Conservation (phyloP, 1,140 invertebrate species). For the Phocides pigmalion region DNA sequence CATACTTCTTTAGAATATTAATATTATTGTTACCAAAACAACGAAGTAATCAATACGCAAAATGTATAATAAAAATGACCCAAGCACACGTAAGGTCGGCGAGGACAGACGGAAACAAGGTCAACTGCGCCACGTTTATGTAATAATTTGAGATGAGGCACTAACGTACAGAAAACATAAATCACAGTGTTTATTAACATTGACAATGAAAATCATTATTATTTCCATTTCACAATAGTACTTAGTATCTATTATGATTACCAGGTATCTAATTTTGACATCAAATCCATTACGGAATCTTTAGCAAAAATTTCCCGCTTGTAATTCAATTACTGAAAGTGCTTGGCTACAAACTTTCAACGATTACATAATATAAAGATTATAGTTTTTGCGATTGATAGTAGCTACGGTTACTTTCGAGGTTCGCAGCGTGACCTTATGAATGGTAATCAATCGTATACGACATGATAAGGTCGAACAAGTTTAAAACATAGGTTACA, state of each 20-base stretch:
- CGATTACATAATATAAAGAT: neutral
- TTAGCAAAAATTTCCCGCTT: too few species aligned
- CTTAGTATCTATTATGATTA: too few species aligned
- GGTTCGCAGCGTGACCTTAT: conserved; percentile 16
- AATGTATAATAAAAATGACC: conserved; percentile 53
- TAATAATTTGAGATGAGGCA: conserved; percentile 55
- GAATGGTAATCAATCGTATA: conserved; percentile 26
- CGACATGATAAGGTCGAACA: conserved; percentile 16
- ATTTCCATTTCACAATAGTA: neutral
- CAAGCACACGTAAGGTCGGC: conserved; percentile 52
- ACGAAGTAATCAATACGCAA: conserved; percentile 36
- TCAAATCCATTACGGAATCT: too few species aligned
- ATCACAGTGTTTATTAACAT: conserved; percentile 52
- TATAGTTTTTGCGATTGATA: neutral
- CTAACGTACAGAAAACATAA: conserved; percentile 41
- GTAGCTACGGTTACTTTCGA: conserved; percentile 9
- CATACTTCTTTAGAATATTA: too few species aligned
- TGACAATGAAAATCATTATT: conserved; percentile 55
- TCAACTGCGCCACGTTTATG: conserved; percentile 55
- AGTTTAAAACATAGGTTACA: conserved; percentile 8
- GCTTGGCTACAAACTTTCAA: neutral
- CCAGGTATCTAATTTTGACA: too few species aligned
- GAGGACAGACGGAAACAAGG: conserved; percentile 58
- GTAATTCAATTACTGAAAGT: neutral
- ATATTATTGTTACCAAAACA: too few species aligned